A percentile compares a stretch with the other conserved stretches of the same genome.
Conservation (phyloP, 1,140 invertebrate genomes). For the Trachelipus rathkii region DNA sequence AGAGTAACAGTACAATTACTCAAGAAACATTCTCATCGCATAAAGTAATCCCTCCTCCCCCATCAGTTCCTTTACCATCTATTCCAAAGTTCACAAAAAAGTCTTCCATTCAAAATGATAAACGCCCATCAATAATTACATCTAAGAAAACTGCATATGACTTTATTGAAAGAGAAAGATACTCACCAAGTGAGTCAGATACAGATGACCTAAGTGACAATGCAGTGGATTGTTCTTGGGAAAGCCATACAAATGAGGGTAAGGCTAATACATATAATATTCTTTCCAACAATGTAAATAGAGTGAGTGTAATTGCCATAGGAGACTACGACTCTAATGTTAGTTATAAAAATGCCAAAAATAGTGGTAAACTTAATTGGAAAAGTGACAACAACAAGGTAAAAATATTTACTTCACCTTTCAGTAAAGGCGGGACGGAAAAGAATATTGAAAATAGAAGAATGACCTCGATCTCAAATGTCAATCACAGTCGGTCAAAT, state of each 20-base stretch:
- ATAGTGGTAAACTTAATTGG: not conserved
- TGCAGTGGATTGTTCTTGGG: slow-evolving; percentile 30
- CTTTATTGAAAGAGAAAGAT: not conserved
- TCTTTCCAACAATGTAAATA: not conserved
- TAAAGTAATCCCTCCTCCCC: slow-evolving; percentile 29
- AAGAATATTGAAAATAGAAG: not conserved
- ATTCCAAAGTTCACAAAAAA: slow-evolving; percentile 9
- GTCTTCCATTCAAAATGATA: slow-evolving; percentile 9
- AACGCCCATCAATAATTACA: slow-evolving; percentile 28
- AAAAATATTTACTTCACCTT: not conserved
- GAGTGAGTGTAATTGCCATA: slow-evolving; percentile 1
- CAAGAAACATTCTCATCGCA: slow-evolving; percentile 20
- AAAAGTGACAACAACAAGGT: not conserved
- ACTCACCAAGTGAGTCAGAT: slow-evolving; percentile 27
- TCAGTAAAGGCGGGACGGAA: not conserved
- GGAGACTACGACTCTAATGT: not conserved
- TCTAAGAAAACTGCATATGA: slow-evolving; percentile 26
- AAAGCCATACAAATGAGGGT: not conserved
- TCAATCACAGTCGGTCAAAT: too few relatives aligned
- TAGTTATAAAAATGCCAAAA: not conserved
- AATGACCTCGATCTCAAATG: too few relatives aligned
- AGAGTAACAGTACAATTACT: slow-evolving; percentile 40
- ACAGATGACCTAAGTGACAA: slow-evolving; percentile 44
- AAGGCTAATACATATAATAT: not conserved
- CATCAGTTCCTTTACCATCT: slow-evolving; percentile 13